phyloP scores from a whole-genome alignment of 2,797 vertebrate genomes.

The Pseudochromis fuscus region DNA sequence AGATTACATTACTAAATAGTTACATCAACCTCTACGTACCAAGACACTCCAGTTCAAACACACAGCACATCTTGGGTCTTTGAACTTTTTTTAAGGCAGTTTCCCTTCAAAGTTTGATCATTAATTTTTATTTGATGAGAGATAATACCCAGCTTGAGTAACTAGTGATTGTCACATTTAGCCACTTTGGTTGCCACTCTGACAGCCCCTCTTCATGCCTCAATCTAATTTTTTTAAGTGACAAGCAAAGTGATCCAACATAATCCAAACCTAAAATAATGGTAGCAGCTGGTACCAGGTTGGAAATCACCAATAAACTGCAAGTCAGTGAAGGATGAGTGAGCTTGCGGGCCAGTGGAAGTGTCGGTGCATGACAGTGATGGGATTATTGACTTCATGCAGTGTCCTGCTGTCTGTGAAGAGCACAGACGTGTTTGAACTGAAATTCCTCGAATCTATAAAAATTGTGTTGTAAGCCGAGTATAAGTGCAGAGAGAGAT shows the following conservation, averaged over 20 bases:
- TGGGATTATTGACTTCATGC: slow-evolving; percentile 35
- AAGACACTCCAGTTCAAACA: slow-evolving; percentile 16
- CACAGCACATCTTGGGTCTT: neutral
- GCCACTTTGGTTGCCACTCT: neutral
- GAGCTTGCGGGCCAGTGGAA: neutral
- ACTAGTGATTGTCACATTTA: too few species aligned
- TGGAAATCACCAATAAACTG: slow-evolving; percentile 29
- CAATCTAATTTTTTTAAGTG: too few species aligned
- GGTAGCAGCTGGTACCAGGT: slow-evolving; percentile 8
- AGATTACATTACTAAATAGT: slow-evolving; percentile 8
- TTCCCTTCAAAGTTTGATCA: too few species aligned
- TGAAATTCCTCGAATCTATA: neutral
- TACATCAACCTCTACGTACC: slow-evolving; percentile 1
- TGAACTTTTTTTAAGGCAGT: too few species aligned
- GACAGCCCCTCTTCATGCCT: too few species aligned
- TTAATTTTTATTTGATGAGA: too few species aligned
- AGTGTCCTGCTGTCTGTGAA: neutral
- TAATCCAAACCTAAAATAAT: slow-evolving; percentile 5
- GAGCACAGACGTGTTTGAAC: neutral
- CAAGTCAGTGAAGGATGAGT: slow-evolving; percentile 7
- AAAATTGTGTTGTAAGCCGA: neutral
- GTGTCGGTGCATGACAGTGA: neutral
- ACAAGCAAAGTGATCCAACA: neutral
- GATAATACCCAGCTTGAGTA: too few species aligned
- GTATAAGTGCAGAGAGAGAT: too few species aligned